A percentile compares a stretch with the other conserved stretches of the same genome.
phyloP scores from a whole-genome alignment of 1,140 invertebrate genomes.

The Brachionus plicatilis region DNA sequence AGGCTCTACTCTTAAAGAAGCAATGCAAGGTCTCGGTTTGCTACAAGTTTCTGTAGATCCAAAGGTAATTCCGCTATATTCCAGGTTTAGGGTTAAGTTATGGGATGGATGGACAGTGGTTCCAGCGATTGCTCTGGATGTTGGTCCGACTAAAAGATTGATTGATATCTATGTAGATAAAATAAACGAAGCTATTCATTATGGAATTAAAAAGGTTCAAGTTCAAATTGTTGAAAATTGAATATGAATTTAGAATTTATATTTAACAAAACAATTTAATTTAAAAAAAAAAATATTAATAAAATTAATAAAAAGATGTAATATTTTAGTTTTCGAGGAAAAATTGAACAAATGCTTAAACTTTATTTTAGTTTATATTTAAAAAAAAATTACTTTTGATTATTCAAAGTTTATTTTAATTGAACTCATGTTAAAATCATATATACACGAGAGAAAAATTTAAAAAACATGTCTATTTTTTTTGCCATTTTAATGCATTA shows the following conservation, averaged over 20 bases:
- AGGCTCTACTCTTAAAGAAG: background rate
- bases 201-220: background rate
- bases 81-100: background rate
- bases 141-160: background rate
- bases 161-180: background rate
- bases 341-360: too few relatives aligned
- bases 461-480: too few relatives aligned
- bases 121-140: background rate
- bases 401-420: too few relatives aligned
- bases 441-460: too few relatives aligned
- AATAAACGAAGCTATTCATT: background rate
- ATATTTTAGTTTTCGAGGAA: too few relatives aligned
- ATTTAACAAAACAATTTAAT: background rate
- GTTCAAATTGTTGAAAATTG: slow-evolving; percentile 12
- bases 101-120: slow-evolving; percentile 1
- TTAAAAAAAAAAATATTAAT: too few relatives aligned
- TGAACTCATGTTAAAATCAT: too few relatives aligned
- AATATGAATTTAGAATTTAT: background rate
- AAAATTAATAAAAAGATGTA: too few relatives aligned
- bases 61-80: background rate
- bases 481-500: too few relatives aligned
- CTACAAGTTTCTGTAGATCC: background rate
- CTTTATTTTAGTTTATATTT: too few relatives aligned
- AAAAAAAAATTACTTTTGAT: too few relatives aligned
- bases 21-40: background rate